A percentile compares a stretch with the other conserved stretches of the same genome.
Evolutionary conservation across 2,113 vertebrate genomes (phyloP).

Genomic region (Piprites chloris): DNA sequence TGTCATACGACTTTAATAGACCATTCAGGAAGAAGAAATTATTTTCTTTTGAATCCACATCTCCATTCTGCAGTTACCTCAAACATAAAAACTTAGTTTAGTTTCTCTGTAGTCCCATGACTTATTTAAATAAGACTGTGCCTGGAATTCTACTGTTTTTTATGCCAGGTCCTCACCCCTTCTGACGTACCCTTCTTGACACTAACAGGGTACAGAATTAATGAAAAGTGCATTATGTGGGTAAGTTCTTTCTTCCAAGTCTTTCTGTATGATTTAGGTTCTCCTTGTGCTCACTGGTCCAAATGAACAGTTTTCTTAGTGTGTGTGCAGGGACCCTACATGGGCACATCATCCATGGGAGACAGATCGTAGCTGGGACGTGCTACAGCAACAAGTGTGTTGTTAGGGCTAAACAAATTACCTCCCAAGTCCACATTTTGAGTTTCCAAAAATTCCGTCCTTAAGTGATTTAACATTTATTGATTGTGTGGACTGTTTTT

Average conservation of each 20-base stretch:
- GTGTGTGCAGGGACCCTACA: accelerated
- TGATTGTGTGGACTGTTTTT: not conserved
- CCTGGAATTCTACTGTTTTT: not conserved
- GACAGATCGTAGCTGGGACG: not conserved
- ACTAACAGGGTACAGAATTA: not conserved
- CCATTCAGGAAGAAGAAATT: not conserved
- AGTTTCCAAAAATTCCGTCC: not conserved
- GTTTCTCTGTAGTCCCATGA: not conserved
- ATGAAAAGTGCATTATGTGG: not conserved
- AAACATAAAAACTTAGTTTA: not conserved
- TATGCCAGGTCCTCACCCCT: not conserved
- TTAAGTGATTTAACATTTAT: not conserved
- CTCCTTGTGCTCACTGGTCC: not conserved
- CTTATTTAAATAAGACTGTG: not conserved
- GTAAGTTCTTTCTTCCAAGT: not conserved
- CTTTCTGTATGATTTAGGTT: not conserved
- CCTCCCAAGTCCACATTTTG: not conserved
- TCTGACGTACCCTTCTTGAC: not conserved
- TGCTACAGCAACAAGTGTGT: not conserved
- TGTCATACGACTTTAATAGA: not conserved
- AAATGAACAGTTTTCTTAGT: not conserved
- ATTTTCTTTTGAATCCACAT: not conserved
- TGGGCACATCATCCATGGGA: accelerated
- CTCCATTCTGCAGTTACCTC: not conserved
- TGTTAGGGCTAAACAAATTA: not conserved